Percentiles rank a stretch among this genome's conserved stretches.
Conservation (phyloP, 2,113 vertebrate species). For the Corynorhinus townsendii region DNA sequence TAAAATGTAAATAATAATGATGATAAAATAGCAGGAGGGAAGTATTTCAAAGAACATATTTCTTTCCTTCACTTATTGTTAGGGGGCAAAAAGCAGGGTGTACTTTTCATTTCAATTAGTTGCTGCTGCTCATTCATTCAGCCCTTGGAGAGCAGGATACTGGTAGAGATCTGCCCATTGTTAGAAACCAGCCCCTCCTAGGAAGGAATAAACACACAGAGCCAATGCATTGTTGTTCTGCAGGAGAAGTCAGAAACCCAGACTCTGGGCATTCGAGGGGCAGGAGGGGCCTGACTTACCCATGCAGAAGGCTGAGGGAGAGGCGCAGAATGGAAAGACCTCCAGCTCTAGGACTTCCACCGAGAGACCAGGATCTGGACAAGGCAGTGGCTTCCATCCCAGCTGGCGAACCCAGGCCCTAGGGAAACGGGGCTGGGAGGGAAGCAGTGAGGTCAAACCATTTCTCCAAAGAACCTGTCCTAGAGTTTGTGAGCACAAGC, state of each 20-base stretch:
- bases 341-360: neutral
- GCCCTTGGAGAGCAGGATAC: neutral
- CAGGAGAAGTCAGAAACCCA: slow-evolving; percentile 15
- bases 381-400: neutral
- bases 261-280: neutral
- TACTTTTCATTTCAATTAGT: neutral
- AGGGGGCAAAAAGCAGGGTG: neutral
- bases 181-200: slow-evolving; percentile 26
- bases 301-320: neutral
- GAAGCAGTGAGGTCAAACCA: neutral
- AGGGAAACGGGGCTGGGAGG: neutral
- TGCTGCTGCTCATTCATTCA: neutral
- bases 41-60: neutral
- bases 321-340: neutral
- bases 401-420: neutral
- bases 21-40: neutral
- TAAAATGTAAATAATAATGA: neutral
- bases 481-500: neutral
- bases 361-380: neutral
- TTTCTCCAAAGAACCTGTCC: neutral
- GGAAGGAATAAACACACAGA: slow-evolving; percentile 35
- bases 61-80: neutral
- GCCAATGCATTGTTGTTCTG: slow-evolving; percentile 5
- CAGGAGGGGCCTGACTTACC: neutral
- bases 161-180: slow-evolving; percentile 14